Conservation (phyloP, 2,113 vertebrate species). For the Reinhardtius hippoglossoides region DNA sequence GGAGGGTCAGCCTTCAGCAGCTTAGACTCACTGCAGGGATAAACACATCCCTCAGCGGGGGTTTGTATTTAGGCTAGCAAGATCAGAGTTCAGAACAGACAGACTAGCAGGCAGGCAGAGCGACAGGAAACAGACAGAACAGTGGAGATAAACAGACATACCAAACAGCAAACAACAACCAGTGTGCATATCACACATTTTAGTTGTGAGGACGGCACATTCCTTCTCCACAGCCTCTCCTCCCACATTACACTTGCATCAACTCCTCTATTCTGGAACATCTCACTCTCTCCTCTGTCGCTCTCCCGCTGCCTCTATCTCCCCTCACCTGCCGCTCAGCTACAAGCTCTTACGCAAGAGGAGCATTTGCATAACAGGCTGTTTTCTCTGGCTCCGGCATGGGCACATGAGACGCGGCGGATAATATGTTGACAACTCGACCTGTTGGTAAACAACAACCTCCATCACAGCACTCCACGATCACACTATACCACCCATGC, state of each 20-base stretch:
- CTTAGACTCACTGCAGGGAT: constrained; percentile 75
- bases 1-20: constrained; percentile 75
- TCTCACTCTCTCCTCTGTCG: constrained; percentile 53
- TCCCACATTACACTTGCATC: constrained; percentile 70
- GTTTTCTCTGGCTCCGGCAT: constrained; percentile 66
- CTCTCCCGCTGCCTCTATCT: constrained; percentile 38
- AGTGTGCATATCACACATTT: constrained; percentile 42
- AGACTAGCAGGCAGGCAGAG: constrained; percentile 52
- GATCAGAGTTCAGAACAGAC: constrained; percentile 74
- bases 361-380: constrained; percentile 79
- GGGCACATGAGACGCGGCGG: constrained; percentile 64
- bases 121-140: constrained; percentile 61
- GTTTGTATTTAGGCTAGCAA: constrained; percentile 63
- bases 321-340: constrained; percentile 65
- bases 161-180: constrained; percentile 50
- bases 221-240: constrained; percentile 71
- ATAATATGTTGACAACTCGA: constrained; percentile 74
- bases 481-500: constrained; percentile 24
- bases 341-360: constrained; percentile 74
- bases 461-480: constrained; percentile 57
- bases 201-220: constrained; percentile 46
- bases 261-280: constrained; percentile 62
- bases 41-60: constrained; percentile 75
- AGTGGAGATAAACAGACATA: constrained; percentile 62
- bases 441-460: constrained; percentile 74